Percentiles rank a stretch among this genome's conserved stretches.
Evolutionary conservation across 2,888 invertebrate species (phyloP).

Genomic region (Syrphus vitripennis): DNA sequence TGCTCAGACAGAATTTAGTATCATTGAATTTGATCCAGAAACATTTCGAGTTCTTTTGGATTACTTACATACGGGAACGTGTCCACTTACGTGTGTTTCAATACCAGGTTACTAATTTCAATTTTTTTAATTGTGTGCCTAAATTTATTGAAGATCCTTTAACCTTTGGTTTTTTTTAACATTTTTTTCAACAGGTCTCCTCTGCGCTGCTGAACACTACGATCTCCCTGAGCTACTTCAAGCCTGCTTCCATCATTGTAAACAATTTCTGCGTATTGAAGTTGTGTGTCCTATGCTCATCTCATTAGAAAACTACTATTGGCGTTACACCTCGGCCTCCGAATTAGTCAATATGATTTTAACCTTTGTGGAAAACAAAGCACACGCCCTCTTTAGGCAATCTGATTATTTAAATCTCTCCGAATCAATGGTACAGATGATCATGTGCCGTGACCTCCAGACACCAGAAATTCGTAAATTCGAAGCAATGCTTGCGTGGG

Average conservation of each 20-base stretch:
- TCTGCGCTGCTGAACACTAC: constrained; percentile 97
- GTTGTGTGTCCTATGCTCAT: constrained; percentile 96
- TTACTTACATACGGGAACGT: constrained; percentile 95
- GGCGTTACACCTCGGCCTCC: constrained; percentile 96
- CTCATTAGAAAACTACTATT: constrained; percentile 96
- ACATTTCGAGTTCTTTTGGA: constrained; percentile 95
- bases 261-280: constrained; percentile 95
- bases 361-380: constrained; percentile 93
- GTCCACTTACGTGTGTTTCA: constrained; percentile 94
- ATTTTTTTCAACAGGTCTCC: constrained; percentile 82
- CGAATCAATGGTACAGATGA: constrained; percentile 97
- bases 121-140: not conserved
- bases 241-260: constrained; percentile 97
- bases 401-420: constrained; percentile 93
- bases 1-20: constrained; percentile 96
- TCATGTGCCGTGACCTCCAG: constrained; percentile 94
- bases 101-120: constrained; percentile 86
- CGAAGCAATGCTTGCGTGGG: constrained; percentile 96
- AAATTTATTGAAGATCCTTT: no score
- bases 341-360: constrained; percentile 97
- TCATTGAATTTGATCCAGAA: constrained; percentile 97
- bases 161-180: not conserved
- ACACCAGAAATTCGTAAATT: constrained; percentile 95
- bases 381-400: constrained; percentile 91
- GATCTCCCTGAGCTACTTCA: constrained; percentile 95